Percentiles rank a stretch among this genome's conserved stretches.
phyloP scores from a whole-genome alignment of 1,140 invertebrate genomes.

The Pseudomyrmex dendroicus region DNA sequence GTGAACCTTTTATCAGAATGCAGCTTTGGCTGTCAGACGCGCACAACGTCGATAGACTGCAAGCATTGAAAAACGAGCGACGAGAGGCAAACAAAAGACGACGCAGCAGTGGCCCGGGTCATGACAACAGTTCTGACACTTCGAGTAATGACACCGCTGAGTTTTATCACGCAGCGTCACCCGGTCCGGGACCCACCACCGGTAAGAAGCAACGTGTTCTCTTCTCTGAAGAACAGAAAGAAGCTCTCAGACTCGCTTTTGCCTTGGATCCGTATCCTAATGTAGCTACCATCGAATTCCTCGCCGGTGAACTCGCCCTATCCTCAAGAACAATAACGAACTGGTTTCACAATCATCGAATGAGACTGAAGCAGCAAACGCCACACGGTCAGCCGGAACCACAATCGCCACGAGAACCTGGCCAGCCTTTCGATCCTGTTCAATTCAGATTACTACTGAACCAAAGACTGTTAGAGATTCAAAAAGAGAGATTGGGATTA shows the following conservation, averaged over 20 bases:
- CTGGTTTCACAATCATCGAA: conserved; percentile 99
- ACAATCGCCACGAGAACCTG: conserved; percentile 89
- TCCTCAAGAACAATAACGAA: conserved; percentile 98
- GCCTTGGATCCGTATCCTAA: conserved; percentile 98
- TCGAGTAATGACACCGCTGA: conserved; percentile 95
- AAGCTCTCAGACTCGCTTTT: conserved; percentile 96
- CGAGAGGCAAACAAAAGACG: conserved; percentile 95
- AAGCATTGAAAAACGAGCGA: conserved; percentile 94
- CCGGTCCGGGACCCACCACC: conserved; percentile 90
- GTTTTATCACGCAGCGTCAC: conserved; percentile 94
- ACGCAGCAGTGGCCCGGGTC: conserved; percentile 91
- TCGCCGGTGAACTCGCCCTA: conserved; percentile 95
- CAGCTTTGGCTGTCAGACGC: conserved; percentile 98
- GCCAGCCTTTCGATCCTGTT: conserved; percentile 94
- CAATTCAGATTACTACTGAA: conserved; percentile 95
- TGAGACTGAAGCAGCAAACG: conserved; percentile 96
- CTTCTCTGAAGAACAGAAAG: conserved; percentile 99
- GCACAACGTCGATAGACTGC: conserved; percentile 95
- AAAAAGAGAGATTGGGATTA: conserved; percentile 92
- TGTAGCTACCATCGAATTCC: conserved; percentile 96
- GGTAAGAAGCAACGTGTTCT: conserved; percentile 97
- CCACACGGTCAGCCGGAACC: conserved; percentile 90
- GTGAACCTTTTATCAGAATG: conserved; percentile 99
- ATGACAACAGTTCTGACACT: conserved; percentile 94
- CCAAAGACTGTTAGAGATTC: conserved; percentile 93